phyloP scores from a whole-genome alignment of 2,113 vertebrate genomes.

The Calyptomena viridis region DNA sequence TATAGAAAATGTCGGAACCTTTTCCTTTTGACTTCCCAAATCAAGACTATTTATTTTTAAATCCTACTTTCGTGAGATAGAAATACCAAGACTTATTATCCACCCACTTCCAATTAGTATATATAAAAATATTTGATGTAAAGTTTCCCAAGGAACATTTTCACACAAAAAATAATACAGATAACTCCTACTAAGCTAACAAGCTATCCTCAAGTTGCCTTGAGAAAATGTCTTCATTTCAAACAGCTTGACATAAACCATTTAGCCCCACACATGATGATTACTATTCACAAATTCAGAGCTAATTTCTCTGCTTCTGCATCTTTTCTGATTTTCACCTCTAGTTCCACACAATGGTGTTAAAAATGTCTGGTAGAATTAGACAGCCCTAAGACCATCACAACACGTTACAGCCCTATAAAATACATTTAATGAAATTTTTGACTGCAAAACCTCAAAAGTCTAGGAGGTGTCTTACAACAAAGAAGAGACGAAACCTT shows the following conservation, averaged over 20 bases:
- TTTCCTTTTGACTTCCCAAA: slow-evolving; percentile 58
- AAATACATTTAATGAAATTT: background rate
- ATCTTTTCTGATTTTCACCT: background rate
- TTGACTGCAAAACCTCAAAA: background rate
- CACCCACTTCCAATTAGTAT: slow-evolving; percentile 45
- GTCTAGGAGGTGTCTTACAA: background rate
- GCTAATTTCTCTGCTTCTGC: background rate
- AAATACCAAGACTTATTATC: slow-evolving; percentile 51
- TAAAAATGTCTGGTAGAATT: background rate
- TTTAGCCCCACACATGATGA: background rate
- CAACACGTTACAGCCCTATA: background rate
- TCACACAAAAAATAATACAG: slow-evolving; percentile 5
- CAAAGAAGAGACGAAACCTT: background rate
- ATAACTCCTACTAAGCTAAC: slow-evolving; percentile 9
- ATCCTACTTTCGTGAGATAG: slow-evolving; percentile 12
- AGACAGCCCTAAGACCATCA: background rate
- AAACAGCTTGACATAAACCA: background rate
- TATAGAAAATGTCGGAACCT: slow-evolving; percentile 50
- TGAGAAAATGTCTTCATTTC: background rate
- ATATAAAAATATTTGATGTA: slow-evolving; percentile 46
- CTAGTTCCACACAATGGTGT: background rate
- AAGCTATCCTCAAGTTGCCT: slow-evolving; percentile 18
- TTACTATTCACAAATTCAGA: background rate
- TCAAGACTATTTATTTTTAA: slow-evolving; percentile 47
- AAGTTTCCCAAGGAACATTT: slow-evolving; percentile 46